These are phyloP conservation scores for Agonopterix subpropinquella DNA, from an alignment of 2,888 invertebrate species.

Conservation along the genomic window DNA sequence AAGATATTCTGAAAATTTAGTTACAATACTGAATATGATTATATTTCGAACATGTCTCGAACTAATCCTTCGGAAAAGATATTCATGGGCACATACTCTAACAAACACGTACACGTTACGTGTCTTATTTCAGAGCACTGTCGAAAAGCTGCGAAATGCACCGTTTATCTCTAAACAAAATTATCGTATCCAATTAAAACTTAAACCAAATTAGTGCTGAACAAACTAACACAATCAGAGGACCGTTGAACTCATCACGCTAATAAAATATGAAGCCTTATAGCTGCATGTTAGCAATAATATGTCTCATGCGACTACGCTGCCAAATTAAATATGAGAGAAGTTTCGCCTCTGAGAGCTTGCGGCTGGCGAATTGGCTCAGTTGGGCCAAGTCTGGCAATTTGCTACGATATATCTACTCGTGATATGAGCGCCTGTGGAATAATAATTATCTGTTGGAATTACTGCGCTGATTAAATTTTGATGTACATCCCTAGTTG, in stretches of 20 bases:
- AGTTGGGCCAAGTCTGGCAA: slow-evolving; percentile 21
- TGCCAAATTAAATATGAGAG: slow-evolving; percentile 34
- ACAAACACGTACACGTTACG: too few relatives aligned
- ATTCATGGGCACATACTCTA: too few relatives aligned
- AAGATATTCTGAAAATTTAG: too few relatives aligned
- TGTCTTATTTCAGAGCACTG: too few relatives aligned
- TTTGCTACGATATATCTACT: slow-evolving; percentile 20
- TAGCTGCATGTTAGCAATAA: slow-evolving; percentile 9
- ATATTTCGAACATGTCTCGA: too few relatives aligned
- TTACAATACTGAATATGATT: too few relatives aligned
- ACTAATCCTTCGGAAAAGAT: too few relatives aligned
- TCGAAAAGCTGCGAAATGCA: too few relatives aligned
- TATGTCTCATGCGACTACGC: slow-evolving; percentile 11
- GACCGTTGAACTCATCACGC: neutral
- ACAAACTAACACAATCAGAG: too few relatives aligned
- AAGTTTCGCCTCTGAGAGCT: slow-evolving; percentile 16
- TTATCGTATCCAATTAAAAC: too few relatives aligned
- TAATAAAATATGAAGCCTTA: slow-evolving; percentile 4
- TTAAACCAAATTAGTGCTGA: too few relatives aligned
- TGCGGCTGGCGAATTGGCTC: slow-evolving; percentile 22
- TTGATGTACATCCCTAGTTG: slow-evolving; percentile 3
- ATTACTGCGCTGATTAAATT: slow-evolving; percentile 8
- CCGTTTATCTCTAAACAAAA: too few relatives aligned
- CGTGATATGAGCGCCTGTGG: slow-evolving; percentile 13
- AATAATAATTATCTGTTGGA: slow-evolving; percentile 13